Percentiles rank a stretch among this genome's conserved stretches.
Conservation (phyloP, 1,140 invertebrate species). For the Diprion similis region DNA sequence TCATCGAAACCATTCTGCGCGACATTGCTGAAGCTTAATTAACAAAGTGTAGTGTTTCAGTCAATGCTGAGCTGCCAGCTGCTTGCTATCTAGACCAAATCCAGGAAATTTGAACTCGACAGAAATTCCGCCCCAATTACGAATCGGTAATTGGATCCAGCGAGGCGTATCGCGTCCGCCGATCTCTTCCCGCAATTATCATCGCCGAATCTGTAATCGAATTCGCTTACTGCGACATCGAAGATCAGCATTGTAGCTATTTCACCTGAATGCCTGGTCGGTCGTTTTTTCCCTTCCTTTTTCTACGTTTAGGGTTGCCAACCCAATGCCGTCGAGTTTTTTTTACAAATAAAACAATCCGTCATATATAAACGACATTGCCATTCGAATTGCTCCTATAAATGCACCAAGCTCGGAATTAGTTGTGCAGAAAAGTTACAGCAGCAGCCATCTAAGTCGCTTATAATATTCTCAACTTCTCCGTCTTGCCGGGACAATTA, state of each 20-base stretch:
- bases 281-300: too few relatives aligned
- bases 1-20: too few relatives aligned
- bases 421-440: not conserved
- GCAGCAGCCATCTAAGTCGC: not conserved
- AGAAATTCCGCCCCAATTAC: slow-evolving; percentile 52
- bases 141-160: slow-evolving; percentile 54
- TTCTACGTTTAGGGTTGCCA: too few relatives aligned
- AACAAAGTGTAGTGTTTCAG: slow-evolving; percentile 36
- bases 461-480: slow-evolving; percentile 14
- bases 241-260: too few relatives aligned
- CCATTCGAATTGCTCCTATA: not conserved
- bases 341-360: too few relatives aligned
- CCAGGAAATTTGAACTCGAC: slow-evolving; percentile 44
- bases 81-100: not conserved
- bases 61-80: not conserved
- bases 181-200: slow-evolving; percentile 35
- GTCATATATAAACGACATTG: not conserved
- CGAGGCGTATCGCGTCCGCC: slow-evolving; percentile 46
- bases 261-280: too few relatives aligned
- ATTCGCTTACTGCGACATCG: not conserved
- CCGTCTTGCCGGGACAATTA: slow-evolving; percentile 39
- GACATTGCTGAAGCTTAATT: slow-evolving; percentile 42
- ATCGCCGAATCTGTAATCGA: slow-evolving; percentile 40
- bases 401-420: not conserved
- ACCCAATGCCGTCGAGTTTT: too few relatives aligned